Evolutionary conservation across 2,888 invertebrate species (phyloP), one percentile per base, ranked within the genome.

Genomic region (Lasioglossum zephyrum): DNA sequence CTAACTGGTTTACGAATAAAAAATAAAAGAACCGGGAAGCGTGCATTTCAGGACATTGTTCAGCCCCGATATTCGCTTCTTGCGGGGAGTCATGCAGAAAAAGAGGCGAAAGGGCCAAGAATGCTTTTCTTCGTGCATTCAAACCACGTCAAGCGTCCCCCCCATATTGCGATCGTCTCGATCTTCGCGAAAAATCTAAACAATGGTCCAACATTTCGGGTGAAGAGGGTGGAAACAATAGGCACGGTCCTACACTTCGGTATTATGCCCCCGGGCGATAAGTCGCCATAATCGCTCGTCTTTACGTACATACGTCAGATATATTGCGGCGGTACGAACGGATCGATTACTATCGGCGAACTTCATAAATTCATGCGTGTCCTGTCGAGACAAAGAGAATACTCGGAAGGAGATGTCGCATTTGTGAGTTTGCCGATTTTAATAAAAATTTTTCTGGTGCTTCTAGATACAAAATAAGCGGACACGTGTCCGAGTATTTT

Each of bases 201-300:
- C 91, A 90, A 90, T 90, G 75, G 88, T 49, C 77, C 70, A 82
- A 79, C 86, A 84, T 86, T 91, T 87, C 76, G 81, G 78, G 63
- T 70, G 77, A 81, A 70, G 82, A 84, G 83, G 86, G 73, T 36
- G 81, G 75, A 88, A 86, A 91, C 90, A 91, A 91, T 91, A 75
- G 88, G 84, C 77, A 76, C 79, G 73, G 70, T 57, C 73, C 79
- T 77, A 80, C 75, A 78, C 86, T 81, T 87, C 82, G 77, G 87
- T 90, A 91, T 92, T 91, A 87, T 88, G 75, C 90, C 92, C 88
- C 31, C 70, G 66, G 87, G 91, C 91, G 79, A 87, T 88, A 86
- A 86, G 84, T 85, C 82, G 81, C 79, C 74, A 78, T 90, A 90
- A 90, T 90, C 81, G 87, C 60, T 63, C 75, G 79, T 79, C 79